These are phyloP conservation scores for Eubasilissa splendida DNA, from an alignment of 2,888 invertebrate genomes.

Conservation along the genomic window DNA sequence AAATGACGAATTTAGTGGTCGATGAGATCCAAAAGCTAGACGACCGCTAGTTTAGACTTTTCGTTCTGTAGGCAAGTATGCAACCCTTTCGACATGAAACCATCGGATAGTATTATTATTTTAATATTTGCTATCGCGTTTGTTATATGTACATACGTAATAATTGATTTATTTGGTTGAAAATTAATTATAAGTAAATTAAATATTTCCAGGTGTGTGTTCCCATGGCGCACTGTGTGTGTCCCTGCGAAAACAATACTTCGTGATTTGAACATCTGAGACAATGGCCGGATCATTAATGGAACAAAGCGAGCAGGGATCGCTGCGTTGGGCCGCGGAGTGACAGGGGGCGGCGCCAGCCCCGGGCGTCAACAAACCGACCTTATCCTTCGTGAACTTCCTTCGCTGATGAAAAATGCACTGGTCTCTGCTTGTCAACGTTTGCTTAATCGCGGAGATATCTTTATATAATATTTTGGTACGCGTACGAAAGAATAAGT, in stretches of 20 bases:
- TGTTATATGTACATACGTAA: no score
- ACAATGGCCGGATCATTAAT: conserved; percentile 21
- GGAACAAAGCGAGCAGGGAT: conserved; percentile 22
- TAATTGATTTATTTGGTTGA: neutral
- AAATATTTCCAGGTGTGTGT: neutral
- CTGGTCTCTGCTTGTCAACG: neutral
- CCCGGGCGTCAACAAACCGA: neutral
- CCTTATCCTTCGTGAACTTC: neutral
- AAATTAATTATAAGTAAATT: neutral
- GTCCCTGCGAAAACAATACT: conserved; percentile 14
- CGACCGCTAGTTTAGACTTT: no score
- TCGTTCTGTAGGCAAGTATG: no score
- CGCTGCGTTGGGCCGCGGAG: neutral
- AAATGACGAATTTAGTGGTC: no score
- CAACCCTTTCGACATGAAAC: no score
- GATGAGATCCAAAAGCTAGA: no score
- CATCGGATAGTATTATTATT: no score
- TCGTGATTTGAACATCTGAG: conserved; percentile 21
- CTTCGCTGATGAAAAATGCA: neutral
- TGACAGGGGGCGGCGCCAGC: conserved; percentile 1
- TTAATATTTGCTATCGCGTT: no score
- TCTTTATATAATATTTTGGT: no score
- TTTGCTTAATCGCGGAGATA: no score
- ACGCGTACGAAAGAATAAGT: no score
- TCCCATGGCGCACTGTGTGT: neutral